Evolutionary conservation across 2,113 vertebrate species (phyloP), one percentile per base, ranked within the genome.

Genomic region (Crotalus viridis): DNA sequence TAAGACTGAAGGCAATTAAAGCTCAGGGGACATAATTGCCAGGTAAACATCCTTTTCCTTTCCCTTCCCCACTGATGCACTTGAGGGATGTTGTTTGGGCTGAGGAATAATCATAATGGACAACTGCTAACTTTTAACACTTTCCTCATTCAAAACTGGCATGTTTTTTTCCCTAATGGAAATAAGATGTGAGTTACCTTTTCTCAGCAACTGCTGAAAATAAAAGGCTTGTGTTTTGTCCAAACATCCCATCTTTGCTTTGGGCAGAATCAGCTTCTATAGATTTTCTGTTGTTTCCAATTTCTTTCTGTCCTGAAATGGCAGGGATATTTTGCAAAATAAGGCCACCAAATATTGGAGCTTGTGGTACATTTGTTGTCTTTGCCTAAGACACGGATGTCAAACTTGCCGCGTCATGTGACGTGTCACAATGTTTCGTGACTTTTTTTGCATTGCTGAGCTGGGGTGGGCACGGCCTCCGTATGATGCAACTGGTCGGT

Each of bases 1-100:
- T 64, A 90, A 85, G 90, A 94, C 48, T 59, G 90, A 86, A 90
- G 92, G 90, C 90, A 95, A 95, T 94, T 94, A 94, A 92, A 87
- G 61, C 91, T 90, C 56, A n/a, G 85, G 81, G 90, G 33, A 69
- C 33, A 91, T 91, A 94, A 89, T 43, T 94, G 94, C 92, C 89
- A 24, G 61, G 87, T 56, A 59, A 93, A 22, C 46, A 33, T 91
- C 48, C 88, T 59, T 59, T 92, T 93, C 89, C 94, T 89, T 91
- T 94, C 92, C 56, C 91, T 89, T 94, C 86, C 55, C 87, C 88
- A 43, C 26, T 56, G 1, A 74, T 33, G 8, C n/a, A 24, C 57
- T 89, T 92, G 92, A 92, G 94, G 93, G 26, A 91, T 93, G 87
- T 86, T 81, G 52, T n/a, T 89, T 55, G 94, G 64, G 33, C 33